Percentiles rank a stretch among this genome's conserved stretches.
Conservation (phyloP, 2,113 vertebrate species). For the Stegastes partitus region DNA sequence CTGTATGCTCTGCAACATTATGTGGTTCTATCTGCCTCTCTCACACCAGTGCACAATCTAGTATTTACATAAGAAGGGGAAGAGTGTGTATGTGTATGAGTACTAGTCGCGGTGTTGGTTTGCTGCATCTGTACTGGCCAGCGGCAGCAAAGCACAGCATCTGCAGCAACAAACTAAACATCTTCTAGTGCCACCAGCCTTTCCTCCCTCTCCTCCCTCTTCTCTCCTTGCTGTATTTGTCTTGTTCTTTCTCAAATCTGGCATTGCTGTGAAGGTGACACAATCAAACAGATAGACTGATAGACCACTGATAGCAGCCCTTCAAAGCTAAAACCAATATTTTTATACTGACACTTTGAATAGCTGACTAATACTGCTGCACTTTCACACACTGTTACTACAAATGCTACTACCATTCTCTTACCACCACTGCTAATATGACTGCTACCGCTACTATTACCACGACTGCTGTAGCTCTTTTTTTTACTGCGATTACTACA, state of each 20-base stretch:
- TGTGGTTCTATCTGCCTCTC: constrained; percentile 52
- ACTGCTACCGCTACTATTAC: no score
- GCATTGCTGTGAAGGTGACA: constrained; percentile 45
- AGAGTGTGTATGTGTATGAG: constrained; percentile 6
- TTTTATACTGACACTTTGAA: background rate
- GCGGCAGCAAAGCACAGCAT: constrained; percentile 37
- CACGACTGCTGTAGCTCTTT: no score
- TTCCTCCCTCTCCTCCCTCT: background rate
- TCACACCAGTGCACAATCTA: constrained; percentile 58
- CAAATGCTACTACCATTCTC: no score
- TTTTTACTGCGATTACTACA: no score
- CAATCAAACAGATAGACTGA: constrained; percentile 19
- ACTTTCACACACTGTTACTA: background rate
- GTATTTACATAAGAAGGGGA: constrained; percentile 67
- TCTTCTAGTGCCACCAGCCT: constrained; percentile 30
- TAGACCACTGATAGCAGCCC: constrained; percentile 8
- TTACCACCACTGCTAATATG: no score
- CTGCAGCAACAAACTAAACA: constrained; percentile 54
- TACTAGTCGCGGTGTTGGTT: constrained; percentile 30
- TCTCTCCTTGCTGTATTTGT: constrained; percentile 32
- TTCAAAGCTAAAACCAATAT: constrained; percentile 12
- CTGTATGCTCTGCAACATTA: constrained; percentile 53
- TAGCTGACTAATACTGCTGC: constrained; percentile 6
- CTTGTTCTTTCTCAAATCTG: constrained; percentile 46
- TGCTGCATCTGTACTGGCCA: constrained; percentile 39